A percentile compares a stretch with the other conserved stretches of the same genome.
phyloP scores from a whole-genome alignment of 1,140 invertebrate genomes.

The Triops longicaudatus region DNA sequence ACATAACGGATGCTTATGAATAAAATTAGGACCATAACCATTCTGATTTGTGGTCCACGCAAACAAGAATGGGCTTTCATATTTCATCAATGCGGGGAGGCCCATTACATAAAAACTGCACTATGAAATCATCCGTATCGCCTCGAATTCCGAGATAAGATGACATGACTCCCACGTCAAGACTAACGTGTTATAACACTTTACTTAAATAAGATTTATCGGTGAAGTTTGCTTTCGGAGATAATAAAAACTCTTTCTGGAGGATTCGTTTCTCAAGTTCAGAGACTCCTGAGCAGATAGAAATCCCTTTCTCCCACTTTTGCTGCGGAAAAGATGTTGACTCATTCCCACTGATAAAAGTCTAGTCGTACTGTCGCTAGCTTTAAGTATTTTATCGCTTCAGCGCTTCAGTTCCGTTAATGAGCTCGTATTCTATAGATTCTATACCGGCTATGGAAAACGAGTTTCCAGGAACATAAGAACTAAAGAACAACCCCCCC shows the following conservation, averaged over 20 bases:
- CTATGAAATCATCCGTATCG: too few relatives aligned
- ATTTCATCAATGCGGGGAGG: too few relatives aligned
- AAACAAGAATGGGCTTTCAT: too few relatives aligned
- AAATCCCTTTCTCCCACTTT: not conserved
- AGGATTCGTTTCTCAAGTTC: not conserved
- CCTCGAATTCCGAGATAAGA: too few relatives aligned
- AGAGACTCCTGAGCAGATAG: not conserved
- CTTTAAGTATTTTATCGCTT: slow-evolving; percentile 7
- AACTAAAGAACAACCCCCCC: not conserved
- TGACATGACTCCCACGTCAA: too few relatives aligned
- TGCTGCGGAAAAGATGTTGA: not conserved
- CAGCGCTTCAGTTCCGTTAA: slow-evolving; percentile 5
- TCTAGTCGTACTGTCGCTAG: not conserved
- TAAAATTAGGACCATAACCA: too few relatives aligned
- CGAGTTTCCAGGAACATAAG: not conserved
- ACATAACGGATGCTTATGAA: too few relatives aligned
- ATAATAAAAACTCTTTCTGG: not conserved
- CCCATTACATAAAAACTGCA: too few relatives aligned
- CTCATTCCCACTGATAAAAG: slow-evolving; percentile 9
- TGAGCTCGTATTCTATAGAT: not conserved
- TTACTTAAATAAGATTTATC: too few relatives aligned
- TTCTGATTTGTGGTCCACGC: too few relatives aligned
- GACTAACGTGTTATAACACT: too few relatives aligned
- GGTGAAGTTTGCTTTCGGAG: not conserved
- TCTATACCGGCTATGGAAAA: not conserved